These are phyloP conservation scores for Mycteria americana DNA, from an alignment of 2,797 vertebrate genomes.

Conservation along the genomic window DNA sequence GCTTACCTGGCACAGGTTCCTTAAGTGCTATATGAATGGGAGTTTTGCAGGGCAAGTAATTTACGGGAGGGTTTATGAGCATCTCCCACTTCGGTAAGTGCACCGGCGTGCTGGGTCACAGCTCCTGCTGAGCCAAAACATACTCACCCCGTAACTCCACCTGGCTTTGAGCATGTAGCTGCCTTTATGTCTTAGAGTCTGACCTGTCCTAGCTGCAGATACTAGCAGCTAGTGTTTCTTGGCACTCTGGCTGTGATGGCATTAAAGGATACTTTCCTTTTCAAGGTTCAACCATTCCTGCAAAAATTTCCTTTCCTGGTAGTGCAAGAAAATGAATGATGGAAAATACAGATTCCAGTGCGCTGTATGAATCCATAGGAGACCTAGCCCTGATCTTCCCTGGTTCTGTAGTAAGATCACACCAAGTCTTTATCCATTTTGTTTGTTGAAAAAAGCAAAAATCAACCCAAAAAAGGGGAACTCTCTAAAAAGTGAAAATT, in stretches of 20 bases:
- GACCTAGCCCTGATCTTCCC: background rate
- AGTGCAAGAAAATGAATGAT: background rate
- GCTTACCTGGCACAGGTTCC: background rate
- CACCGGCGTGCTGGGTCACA: background rate
- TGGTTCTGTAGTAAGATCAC: background rate
- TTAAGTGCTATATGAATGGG: background rate
- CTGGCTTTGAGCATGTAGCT: background rate
- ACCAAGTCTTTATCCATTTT: background rate
- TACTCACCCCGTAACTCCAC: background rate
- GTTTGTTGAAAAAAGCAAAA: background rate
- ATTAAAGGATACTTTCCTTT: background rate
- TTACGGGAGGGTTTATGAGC: background rate
- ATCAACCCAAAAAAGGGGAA: background rate
- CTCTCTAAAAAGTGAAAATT: background rate
- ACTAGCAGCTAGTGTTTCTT: background rate
- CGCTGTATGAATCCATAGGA: background rate
- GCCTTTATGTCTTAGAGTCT: background rate
- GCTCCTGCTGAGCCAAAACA: background rate
- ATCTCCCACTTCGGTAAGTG: background rate
- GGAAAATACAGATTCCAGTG: background rate
- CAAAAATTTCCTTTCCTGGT: background rate
- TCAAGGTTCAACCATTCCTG: background rate
- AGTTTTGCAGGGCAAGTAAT: background rate
- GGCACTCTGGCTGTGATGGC: background rate
- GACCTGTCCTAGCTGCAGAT: background rate